A percentile compares a stretch with the other conserved stretches of the same genome.
Evolutionary conservation across 2,113 vertebrate species (phyloP).

Genomic region (Nothocercus nigrocapillus): DNA sequence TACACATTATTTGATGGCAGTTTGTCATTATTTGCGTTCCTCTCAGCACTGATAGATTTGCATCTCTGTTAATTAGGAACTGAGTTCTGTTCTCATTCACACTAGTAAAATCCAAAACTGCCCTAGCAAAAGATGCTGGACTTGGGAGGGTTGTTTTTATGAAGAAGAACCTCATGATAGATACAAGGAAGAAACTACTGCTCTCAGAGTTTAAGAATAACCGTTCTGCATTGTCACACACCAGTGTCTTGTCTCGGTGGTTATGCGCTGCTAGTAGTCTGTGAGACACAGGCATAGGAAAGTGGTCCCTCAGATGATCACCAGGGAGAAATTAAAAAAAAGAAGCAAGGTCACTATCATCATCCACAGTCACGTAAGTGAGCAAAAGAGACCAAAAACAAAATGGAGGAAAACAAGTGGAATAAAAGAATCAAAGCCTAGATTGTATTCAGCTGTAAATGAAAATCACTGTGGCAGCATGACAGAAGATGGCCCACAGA

Average conservation of each 20-base stretch:
- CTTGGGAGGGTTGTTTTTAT: not conserved
- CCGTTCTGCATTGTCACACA: not conserved
- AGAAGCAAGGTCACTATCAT: not conserved
- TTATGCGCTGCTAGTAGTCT: not conserved
- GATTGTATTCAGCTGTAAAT: not conserved
- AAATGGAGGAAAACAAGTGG: not conserved
- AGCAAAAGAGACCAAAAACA: not conserved
- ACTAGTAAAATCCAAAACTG: not conserved
- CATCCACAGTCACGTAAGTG: rapidly evolving
- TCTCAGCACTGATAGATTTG: not conserved
- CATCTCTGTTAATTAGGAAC: not conserved
- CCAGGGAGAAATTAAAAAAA: not conserved
- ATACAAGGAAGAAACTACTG: not conserved
- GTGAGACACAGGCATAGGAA: not conserved
- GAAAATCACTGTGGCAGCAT: not conserved
- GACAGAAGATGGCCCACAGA: rapidly evolving
- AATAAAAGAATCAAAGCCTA: not conserved
- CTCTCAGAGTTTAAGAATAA: not conserved
- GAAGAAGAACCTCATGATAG: not conserved
- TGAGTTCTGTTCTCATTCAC: not conserved
- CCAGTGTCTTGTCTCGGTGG: not conserved
- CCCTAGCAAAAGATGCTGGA: not conserved
- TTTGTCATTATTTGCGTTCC: not conserved
- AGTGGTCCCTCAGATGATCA: not conserved
- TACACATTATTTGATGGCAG: not conserved